phyloP scores from a whole-genome alignment of 2,797 vertebrate species.

The Anableps anableps region DNA sequence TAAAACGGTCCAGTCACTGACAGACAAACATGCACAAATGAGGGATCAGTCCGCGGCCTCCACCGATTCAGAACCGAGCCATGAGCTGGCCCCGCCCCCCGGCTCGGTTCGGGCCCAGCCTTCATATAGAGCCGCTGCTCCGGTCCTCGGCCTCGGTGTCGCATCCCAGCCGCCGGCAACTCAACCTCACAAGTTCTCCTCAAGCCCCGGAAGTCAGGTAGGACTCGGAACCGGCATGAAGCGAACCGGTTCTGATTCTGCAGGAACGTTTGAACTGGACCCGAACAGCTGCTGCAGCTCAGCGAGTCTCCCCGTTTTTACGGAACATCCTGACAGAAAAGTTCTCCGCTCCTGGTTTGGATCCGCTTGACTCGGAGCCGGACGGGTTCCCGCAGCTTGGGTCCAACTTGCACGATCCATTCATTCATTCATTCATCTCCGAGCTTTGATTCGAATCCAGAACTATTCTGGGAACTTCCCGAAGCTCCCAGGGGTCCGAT shows the following conservation, averaged over 20 bases:
- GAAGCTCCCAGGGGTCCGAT: neutral
- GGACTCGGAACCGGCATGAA: neutral
- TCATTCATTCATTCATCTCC: neutral
- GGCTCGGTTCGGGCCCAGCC: accelerated
- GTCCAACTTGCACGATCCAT: neutral
- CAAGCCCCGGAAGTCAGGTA: conserved; percentile 57
- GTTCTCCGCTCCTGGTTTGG: neutral
- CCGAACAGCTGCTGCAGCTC: neutral
- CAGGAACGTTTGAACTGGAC: neutral
- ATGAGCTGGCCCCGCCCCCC: neutral
- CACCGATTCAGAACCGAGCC: neutral
- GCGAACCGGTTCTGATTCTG: neutral
- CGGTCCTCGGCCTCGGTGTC: conserved; percentile 46
- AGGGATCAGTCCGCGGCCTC: conserved; percentile 6
- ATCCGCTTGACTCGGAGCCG: too few relatives aligned
- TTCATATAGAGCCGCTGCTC: conserved; percentile 14
- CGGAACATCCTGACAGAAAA: neutral
- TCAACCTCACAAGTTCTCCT: conserved; percentile 57
- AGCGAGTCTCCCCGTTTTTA: neutral
- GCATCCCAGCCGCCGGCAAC: conserved; percentile 28
- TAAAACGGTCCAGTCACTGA: neutral
- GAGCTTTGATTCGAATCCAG: neutral
- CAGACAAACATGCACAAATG: conserved; percentile 3
- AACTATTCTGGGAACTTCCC: neutral
- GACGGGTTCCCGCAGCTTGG: too few relatives aligned